A percentile compares a stretch with the other conserved stretches of the same genome.
These are phyloP conservation scores for Abramis brama DNA, from an alignment of 2,113 vertebrate species.

Conservation along the genomic window DNA sequence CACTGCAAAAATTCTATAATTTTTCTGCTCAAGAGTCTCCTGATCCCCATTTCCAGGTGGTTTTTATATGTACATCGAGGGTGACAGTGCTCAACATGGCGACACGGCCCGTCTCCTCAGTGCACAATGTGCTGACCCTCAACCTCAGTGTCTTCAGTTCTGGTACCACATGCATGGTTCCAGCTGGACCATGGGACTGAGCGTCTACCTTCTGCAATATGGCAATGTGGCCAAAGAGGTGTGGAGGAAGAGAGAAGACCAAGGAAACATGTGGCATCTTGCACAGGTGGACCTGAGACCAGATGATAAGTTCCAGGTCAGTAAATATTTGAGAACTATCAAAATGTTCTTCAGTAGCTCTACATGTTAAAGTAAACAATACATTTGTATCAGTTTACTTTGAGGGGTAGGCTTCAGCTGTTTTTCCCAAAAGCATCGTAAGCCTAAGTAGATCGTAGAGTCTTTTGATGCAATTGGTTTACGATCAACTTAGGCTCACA, in stretches of 20 bases:
- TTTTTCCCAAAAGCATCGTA: no score
- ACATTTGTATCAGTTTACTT: no score
- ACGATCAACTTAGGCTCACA: no score
- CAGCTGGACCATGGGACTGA: background rate
- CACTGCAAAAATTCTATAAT: background rate
- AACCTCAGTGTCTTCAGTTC: conserved; percentile 81
- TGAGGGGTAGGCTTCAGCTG: no score
- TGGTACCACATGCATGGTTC: conserved; percentile 84
- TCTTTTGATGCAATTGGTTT: no score
- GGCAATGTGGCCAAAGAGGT: background rate
- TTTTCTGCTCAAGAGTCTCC: no score
- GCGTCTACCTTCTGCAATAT: background rate
- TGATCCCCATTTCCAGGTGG: background rate
- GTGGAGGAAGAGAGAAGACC: background rate
- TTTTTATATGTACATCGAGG: background rate
- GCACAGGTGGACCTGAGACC: conserved; percentile 70
- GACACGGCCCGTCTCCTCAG: conserved; percentile 57
- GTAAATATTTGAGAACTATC: background rate
- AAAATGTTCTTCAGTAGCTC: background rate
- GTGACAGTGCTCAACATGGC: background rate
- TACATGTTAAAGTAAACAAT: no score
- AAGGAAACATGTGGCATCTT: conserved; percentile 63
- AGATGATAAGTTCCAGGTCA: conserved; percentile 57
- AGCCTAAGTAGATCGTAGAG: no score
- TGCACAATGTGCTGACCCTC: conserved; percentile 65